Base-by-base conservation (phyloP, 2,888 invertebrate genomes). In the Cenopis cana region DNA sequence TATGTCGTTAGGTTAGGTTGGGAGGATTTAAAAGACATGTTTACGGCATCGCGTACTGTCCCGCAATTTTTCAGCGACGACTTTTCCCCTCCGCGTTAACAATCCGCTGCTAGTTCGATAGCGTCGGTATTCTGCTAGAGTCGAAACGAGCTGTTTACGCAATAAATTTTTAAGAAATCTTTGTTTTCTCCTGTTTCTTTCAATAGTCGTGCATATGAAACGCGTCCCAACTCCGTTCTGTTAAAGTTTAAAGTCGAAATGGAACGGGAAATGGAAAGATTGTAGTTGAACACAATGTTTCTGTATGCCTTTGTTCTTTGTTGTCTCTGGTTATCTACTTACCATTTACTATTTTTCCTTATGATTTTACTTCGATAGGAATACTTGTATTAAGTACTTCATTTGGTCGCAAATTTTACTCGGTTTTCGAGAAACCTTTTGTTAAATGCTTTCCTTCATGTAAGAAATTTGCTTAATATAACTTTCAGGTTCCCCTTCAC, bases 81-180 rank as follows among this genome's bases (percentile, higher is more conserved):
- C 74, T 76, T 75, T 76, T 70, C 74, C 74, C 73, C 74, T 76
- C 74, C 49, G 73, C 74, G 74, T 76, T 76, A 76, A 76, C 74
- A 75, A 74, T 62, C 52, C 73, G 56, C 46, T 62, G 68, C 46
- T 59, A 17, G 66, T 41, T 20, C 50, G 41, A 33, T 64, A 69
- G 64, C 41, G 50, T n/a, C 38, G 61, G 46, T 61, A 55, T 64
- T 57, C 64, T 69, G 38, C 36, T 46, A 24, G 33, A 67, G 57
- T 36, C 14, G 33, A 18, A 57, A 50, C 60, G 59, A 17, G 14
- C 36, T 11, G 56, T 41, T 69, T 41, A 56, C 49, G 29, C 24
- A 64, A n/a, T 64, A 64, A 64, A 64, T 64, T 52, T 64, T 52
- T 52, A 64, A 64, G 62, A 38, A 52, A 14, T 52, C 36, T 12